phyloP scores from a whole-genome alignment of 2,113 vertebrate species.

The Sapajus apella region DNA sequence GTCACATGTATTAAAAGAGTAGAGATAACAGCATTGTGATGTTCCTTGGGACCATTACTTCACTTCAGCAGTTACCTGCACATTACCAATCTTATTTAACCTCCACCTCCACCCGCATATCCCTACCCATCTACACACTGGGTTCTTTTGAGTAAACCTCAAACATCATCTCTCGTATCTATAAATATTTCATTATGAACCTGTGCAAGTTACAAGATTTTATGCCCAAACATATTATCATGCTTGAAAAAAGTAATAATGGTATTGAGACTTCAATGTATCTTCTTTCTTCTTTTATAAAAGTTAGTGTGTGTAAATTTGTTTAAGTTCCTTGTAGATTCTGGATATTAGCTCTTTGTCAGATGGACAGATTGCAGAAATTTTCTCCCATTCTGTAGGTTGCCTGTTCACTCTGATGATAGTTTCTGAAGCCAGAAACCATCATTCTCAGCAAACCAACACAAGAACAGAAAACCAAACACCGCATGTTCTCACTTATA shows the following conservation, averaged over 20 bases:
- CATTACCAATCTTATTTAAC: not conserved
- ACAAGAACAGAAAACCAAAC: too few species aligned
- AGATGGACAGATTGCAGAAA: too few species aligned
- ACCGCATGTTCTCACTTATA: too few species aligned
- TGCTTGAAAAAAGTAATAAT: not conserved
- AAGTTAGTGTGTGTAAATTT: not conserved
- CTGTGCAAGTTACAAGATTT: not conserved
- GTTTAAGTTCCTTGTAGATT: too few species aligned
- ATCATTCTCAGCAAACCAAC: too few species aligned
- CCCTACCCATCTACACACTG: not conserved
- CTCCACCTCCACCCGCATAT: too few species aligned
- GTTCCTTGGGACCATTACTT: not conserved
- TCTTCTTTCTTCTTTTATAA: not conserved
- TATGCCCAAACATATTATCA: not conserved
- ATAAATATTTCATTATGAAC: not conserved
- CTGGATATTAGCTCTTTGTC: too few species aligned
- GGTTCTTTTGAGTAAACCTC: not conserved
- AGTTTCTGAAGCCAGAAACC: too few species aligned
- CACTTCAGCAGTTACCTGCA: not conserved
- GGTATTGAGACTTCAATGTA: not conserved
- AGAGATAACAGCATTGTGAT: not conserved
- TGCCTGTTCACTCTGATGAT: too few species aligned
- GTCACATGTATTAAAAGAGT: not conserved
- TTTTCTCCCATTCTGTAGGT: too few species aligned
- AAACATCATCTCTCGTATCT: not conserved